Evolutionary conservation across 1,140 invertebrate genomes (phyloP).

Genomic region (Ganaspis sp.): DNA sequence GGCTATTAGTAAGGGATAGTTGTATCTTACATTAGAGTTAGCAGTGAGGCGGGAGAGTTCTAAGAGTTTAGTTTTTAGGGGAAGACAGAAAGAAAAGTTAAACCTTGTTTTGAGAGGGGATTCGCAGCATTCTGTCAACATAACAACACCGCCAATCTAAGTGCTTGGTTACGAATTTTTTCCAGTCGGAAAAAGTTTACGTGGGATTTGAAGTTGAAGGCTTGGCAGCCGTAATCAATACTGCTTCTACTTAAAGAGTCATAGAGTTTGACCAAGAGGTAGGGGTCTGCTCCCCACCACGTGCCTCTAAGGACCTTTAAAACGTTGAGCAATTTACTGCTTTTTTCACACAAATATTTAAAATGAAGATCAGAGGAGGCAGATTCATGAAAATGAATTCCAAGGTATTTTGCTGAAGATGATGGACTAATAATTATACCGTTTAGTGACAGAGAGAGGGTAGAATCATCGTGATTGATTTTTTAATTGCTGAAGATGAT

Average conservation of each 20-base stretch:
- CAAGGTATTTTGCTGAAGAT: too few relatives aligned
- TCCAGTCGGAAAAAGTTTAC: slow-evolving; percentile 37
- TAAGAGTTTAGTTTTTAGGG: neutral
- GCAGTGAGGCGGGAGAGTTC: neutral
- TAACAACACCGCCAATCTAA: too few relatives aligned
- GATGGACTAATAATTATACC: too few relatives aligned
- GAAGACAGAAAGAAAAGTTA: neutral
- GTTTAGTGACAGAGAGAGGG: too few relatives aligned
- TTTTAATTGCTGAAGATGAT: too few relatives aligned
- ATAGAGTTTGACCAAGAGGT: slow-evolving; percentile 37
- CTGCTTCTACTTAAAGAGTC: slow-evolving; percentile 41
- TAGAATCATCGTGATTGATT: too few relatives aligned
- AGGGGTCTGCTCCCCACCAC: too few relatives aligned
- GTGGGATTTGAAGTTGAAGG: slow-evolving; percentile 15
- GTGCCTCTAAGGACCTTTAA: slow-evolving; percentile 46
- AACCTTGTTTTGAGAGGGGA: slow-evolving; percentile 3
- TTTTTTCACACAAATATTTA: too few relatives aligned
- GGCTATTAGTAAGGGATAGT: too few relatives aligned
- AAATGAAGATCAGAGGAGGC: too few relatives aligned
- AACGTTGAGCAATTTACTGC: slow-evolving; percentile 38
- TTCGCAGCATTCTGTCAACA: too few relatives aligned
- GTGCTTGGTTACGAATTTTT: slow-evolving; percentile 41
- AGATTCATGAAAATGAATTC: too few relatives aligned
- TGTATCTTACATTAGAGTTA: neutral
- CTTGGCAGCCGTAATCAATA: slow-evolving; percentile 45